These are phyloP conservation scores for Lonchura striata DNA, from an alignment of 2,113 vertebrate genomes.

Conservation along the genomic window DNA sequence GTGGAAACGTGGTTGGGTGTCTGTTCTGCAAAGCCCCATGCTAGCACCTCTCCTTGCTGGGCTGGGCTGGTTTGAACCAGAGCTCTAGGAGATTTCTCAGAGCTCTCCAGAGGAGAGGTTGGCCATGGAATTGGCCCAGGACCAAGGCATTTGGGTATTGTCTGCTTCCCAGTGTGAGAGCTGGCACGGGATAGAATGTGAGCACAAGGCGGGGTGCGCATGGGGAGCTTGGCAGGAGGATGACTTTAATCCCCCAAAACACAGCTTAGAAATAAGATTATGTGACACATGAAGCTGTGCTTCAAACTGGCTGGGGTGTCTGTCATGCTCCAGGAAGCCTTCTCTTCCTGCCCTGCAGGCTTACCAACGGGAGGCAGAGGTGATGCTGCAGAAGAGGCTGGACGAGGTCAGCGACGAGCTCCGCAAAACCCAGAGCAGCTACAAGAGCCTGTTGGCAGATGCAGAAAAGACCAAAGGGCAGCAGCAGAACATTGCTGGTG, in stretches of 20 bases:
- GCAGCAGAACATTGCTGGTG: constrained; percentile 79
- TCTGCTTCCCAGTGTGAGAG: neutral
- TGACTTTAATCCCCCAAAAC: neutral
- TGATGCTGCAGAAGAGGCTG: constrained; percentile 82
- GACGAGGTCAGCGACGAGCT: constrained; percentile 89
- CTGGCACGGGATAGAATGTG: neutral
- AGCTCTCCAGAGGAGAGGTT: neutral
- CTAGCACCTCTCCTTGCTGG: neutral
- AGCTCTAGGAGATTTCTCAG: neutral
- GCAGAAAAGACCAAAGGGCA: constrained; percentile 83
- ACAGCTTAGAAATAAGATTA: neutral
- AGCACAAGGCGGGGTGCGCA: rapidly evolving
- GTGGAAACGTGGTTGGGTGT: neutral
- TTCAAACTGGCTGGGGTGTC: neutral
- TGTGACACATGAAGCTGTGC: neutral
- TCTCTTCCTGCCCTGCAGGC: constrained; percentile 52
- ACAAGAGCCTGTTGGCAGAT: constrained; percentile 75
- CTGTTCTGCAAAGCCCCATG: neutral
- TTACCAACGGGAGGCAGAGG: constrained; percentile 79
- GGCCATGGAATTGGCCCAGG: neutral
- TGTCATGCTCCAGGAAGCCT: neutral
- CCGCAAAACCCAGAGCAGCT: constrained; percentile 79
- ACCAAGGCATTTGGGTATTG: neutral
- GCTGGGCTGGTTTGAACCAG: neutral
- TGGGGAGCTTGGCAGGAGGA: rapidly evolving